Evolutionary conservation across 2,113 vertebrate genomes (phyloP), one percentile per base, ranked within the genome.

Genomic region (Eleginops maclovinus): DNA sequence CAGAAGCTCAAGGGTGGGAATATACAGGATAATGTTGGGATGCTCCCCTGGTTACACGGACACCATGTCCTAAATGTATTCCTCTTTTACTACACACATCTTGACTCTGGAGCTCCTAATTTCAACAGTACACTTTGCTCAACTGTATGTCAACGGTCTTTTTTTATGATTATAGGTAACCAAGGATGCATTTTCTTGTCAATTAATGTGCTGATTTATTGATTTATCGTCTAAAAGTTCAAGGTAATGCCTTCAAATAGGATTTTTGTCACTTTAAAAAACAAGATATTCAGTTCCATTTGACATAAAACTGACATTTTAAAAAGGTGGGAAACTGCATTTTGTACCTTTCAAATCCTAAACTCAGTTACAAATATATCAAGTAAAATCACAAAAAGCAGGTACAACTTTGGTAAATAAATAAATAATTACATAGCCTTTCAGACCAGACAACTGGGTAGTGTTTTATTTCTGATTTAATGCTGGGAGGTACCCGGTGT

Each of bases 381-480:
- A 24, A 21, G 19, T 16, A 1, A 62, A 68, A 41, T 28, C 19
- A 13, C 24, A 43, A 2, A 44, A 69, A 67, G 36, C 15, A 16
- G 17, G 22, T 21, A 15, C 0, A 3, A 8, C 24, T 12, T 22
- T 21, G 9, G 24, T 46, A 21, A 51, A 41, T 61, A 14, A 72
- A 65, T 14, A 75, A 71, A 64, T 43, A 16, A 47, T 67, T n/a
- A 56, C 46, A 72, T 10, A 62, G 60, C 40, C 21, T 36, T 26
- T n/a, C 24, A n/a, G 22, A 19, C 9, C 1, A 1, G n/a, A 75
- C 4, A 4, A 43, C 41, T 12, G 4, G 24, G 16, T 26, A 51
- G 28, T 9, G 44, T 26, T 31, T n/a, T 19, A 26, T 43, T 70
- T 66, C 31, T 24, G 44, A 76, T 58, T 65, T 4, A 66, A 17